Base-by-base conservation (phyloP, 2,797 vertebrate genomes). In the Sphaeramia orbicularis region DNA sequence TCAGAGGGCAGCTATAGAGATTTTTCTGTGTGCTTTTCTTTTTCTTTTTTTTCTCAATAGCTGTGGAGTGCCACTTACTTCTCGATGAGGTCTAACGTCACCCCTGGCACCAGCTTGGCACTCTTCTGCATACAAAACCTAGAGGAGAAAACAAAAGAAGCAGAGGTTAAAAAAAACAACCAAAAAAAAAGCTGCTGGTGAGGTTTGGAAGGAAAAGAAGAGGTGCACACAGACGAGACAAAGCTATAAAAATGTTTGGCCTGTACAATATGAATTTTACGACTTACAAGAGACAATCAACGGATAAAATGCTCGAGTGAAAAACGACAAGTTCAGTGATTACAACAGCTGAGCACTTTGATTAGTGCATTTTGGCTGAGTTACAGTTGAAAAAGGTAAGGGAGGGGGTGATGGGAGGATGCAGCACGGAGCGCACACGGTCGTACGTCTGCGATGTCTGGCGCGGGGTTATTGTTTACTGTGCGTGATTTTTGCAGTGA, bases 61-160 rank as follows among this genome's bases (percentile, higher is more conserved):
- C 13, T 24, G 36, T 59, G 35, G 42, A 65, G 76, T 27, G 50
- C 53, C 61, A 93, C 96, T 95, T 96, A 99, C 98, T 99, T 99
- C 84, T 99, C 98, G 71, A 99, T 99, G 78, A 99, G 94, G 91
- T 99, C 98, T 93, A 99, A 89, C 0, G 97, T 99, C 90, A 99
- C 98, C 81, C 97, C 98, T 14, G 98, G 97, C 84, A 99, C 98
- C 93, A 99, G 85, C 76, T 96, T 96, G 79, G 97, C 96, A 76
- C 98, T 99, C 89, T 97, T 99, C 94, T 99, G 98, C 97, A 99
- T 99, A 83, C 97, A 99, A 85, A 99, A 99, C 97, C 97, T 99
- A 27, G 64, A 27, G 53, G 10, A 71, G 7, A 51, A 30, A 52
- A 43, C 52, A 42, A 75, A 16, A 65, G 8, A 84, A 36, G 64